Evolutionary conservation across 2,888 invertebrate species (phyloP), one percentile per base, ranked within the genome.

Genomic region (Zeuzera pyrina): DNA sequence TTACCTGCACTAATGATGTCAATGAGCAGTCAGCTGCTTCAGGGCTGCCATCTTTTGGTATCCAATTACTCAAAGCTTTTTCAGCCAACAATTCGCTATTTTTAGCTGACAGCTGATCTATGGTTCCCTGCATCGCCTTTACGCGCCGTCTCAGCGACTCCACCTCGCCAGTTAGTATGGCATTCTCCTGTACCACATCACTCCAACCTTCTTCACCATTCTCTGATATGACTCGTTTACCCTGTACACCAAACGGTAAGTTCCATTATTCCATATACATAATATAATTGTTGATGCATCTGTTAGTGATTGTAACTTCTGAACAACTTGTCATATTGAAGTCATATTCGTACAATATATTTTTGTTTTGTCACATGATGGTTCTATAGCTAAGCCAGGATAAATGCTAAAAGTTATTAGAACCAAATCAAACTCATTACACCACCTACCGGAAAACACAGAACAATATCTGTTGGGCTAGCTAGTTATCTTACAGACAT

Each of bases 151-250:
- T 85, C 19, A 98, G 81, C 42, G 94, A 92, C 55, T 93, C 93
- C 40, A 94, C 90, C 68, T 98, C 98, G 30, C 91, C 89, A 48
- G 92, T 90, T 1, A 98, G 85, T 88, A 98, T 92, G 13, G 91
- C 92, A 73, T 97, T 98, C 81, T 99, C 98, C 62, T 96, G 93
- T 62, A 92, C 96, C 74, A 97, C 94, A 64, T 99, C 98, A 51
- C 96, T 97, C 49, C 96, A 89, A 19, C 90, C 87, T 54, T 94
- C 92, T 41, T 89, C 89, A 2, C 97, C 97, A 65, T 96, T 95
- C 47, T 91, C 91, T 36, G 92, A 90, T 23, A 96, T 87, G 8
- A 93, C 86, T 39, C 96, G 87, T 84, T 96, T 95, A 36, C 97
- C 97, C 93, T 91, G 60, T 1, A 2, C 13, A 15, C 10, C 15